Evolutionary conservation across 2,888 invertebrate genomes (phyloP).

Genomic region (Philhelius pedissequus): DNA sequence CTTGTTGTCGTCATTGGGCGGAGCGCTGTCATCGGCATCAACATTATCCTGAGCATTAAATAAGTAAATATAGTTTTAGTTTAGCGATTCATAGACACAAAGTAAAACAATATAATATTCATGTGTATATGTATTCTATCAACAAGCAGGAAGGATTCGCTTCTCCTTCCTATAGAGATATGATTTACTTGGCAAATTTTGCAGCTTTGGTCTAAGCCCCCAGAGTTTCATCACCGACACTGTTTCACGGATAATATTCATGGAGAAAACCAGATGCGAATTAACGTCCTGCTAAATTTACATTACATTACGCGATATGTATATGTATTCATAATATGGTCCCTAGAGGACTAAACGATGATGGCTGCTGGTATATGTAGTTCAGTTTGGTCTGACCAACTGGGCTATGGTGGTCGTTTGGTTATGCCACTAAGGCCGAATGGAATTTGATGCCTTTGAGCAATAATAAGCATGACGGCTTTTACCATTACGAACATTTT

Average conservation of each 20-base stretch:
- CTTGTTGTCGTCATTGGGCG: background rate
- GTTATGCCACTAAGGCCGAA: background rate
- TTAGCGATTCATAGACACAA: slow-evolving; percentile 3
- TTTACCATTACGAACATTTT: background rate
- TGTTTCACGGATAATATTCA: slow-evolving; percentile 10
- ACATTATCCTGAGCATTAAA: slow-evolving; percentile 39
- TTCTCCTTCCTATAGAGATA: background rate
- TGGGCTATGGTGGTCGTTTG: background rate
- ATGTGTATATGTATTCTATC: background rate
- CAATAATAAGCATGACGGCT: background rate
- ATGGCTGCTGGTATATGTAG: background rate
- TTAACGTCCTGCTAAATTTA: slow-evolving; percentile 29
- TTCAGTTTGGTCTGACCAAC: background rate
- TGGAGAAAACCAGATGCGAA: background rate
- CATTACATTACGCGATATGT: background rate
- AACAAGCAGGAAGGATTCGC: slow-evolving; percentile 17
- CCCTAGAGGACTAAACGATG: background rate
- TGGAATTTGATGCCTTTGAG: background rate
- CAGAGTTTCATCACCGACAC: background rate
- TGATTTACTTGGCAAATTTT: slow-evolving; percentile 58
- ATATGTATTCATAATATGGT: background rate
- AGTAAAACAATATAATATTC: background rate
- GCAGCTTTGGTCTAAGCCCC: background rate
- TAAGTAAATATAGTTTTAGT: slow-evolving; percentile 38
- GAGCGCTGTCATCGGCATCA: slow-evolving; percentile 22